Percentiles rank a stretch among this genome's conserved stretches.
Conservation (phyloP, 2,113 vertebrate genomes). For the Gopherus flavomarginatus region DNA sequence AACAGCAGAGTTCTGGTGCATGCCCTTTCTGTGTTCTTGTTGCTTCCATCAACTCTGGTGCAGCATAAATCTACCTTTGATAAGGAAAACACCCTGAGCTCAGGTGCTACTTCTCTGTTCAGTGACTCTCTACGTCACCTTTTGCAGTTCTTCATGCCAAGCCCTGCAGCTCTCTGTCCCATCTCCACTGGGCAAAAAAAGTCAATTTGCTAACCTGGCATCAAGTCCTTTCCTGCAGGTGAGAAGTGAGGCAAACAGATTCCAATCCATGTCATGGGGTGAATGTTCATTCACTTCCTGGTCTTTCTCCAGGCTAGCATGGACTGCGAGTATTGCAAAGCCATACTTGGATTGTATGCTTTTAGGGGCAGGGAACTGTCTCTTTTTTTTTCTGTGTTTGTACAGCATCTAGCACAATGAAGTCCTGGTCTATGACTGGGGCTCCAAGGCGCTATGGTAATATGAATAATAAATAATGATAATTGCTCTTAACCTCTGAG, state of each 20-base stretch:
- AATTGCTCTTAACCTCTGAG: not conserved
- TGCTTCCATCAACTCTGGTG: not conserved
- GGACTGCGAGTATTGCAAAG: not conserved
- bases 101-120: not conserved
- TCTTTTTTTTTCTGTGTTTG: not conserved
- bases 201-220: accelerated
- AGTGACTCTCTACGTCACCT: no score
- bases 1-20: not conserved
- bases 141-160: not conserved
- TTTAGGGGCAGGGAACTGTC: not conserved
- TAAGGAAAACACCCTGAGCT: not conserved
- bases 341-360: not conserved
- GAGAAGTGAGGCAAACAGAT: not conserved
- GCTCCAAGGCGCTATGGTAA: not conserved
- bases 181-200: accelerated
- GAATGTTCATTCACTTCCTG: not conserved
- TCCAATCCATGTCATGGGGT: not conserved
- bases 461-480: not conserved
- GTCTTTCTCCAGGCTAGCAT: not conserved
- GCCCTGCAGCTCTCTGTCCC: not conserved
- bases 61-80: not conserved
- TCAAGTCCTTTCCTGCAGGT: not conserved
- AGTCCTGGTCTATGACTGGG: not conserved
- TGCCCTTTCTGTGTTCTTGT: not conserved
- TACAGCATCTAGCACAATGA: not conserved